These are phyloP conservation scores for Urocitellus parryii DNA, from an alignment of 2,113 vertebrate genomes.

Conservation along the genomic window DNA sequence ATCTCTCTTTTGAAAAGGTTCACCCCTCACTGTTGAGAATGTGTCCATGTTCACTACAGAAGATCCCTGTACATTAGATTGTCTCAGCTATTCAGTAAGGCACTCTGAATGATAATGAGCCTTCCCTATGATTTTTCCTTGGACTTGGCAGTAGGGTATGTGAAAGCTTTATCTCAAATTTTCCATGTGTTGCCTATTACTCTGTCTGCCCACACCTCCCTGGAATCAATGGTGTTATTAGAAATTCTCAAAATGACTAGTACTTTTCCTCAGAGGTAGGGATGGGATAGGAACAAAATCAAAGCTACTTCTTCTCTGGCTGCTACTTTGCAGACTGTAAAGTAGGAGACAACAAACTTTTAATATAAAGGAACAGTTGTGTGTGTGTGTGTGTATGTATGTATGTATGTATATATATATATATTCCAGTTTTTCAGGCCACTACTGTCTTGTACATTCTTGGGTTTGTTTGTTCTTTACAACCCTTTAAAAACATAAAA, in stretches of 20 bases:
- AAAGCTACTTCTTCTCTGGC: not conserved
- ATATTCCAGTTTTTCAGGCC: not conserved
- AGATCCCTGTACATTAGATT: not conserved
- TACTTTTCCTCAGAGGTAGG: not conserved
- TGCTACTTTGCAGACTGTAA: conserved; percentile 39
- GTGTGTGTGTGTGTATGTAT: too few species aligned
- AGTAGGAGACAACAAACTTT: not conserved
- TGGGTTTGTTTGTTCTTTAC: not conserved
- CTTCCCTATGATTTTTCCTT: not conserved
- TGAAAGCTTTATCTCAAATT: not conserved
- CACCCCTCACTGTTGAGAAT: not conserved
- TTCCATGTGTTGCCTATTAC: not conserved
- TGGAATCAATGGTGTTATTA: not conserved
- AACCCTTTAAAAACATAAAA: conserved; percentile 25
- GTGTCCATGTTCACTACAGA: not conserved
- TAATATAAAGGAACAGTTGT: not conserved
- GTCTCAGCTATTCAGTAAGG: not conserved
- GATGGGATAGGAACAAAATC: not conserved
- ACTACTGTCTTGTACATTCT: not conserved
- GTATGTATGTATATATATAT: not conserved
- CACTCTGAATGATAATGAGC: not conserved
- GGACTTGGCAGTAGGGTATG: not conserved
- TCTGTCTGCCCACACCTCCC: not conserved
- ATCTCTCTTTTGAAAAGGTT: too few species aligned
- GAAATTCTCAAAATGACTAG: not conserved